phyloP scores from a whole-genome alignment of 2,113 vertebrate species.

The Vireo altiloquus region DNA sequence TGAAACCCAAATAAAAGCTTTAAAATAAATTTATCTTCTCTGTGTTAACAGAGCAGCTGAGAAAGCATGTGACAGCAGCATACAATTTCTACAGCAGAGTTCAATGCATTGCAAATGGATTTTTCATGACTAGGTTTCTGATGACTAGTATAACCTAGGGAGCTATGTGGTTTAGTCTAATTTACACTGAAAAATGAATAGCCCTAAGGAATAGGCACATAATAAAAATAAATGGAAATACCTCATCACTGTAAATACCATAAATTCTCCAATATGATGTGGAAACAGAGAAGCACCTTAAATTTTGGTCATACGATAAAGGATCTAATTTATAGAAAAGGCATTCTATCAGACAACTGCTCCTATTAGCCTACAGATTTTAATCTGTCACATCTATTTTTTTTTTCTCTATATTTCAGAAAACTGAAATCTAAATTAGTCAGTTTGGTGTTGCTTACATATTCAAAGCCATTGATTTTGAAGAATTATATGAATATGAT shows the following conservation, averaged over 20 bases:
- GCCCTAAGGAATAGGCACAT: neutral
- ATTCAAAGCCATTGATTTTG: neutral
- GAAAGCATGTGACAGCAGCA: neutral
- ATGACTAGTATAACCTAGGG: neutral
- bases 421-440: neutral
- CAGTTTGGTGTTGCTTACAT: neutral
- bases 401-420: neutral
- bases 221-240: neutral
- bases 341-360: neutral
- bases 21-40: neutral
- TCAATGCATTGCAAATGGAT: neutral
- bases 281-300: neutral
- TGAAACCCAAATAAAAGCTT: neutral
- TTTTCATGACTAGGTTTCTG: neutral
- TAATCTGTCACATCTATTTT: neutral
- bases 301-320: neutral
- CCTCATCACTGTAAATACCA: neutral
- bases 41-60: neutral
- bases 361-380: neutral
- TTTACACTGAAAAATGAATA: neutral
- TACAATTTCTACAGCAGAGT: neutral
- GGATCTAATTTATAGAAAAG: neutral
- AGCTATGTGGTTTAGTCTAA: neutral
- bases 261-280: neutral
- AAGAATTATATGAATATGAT: neutral